Evolutionary conservation across 2,888 invertebrate genomes (phyloP).

Genomic region (Trissolcus brochymenae): DNA sequence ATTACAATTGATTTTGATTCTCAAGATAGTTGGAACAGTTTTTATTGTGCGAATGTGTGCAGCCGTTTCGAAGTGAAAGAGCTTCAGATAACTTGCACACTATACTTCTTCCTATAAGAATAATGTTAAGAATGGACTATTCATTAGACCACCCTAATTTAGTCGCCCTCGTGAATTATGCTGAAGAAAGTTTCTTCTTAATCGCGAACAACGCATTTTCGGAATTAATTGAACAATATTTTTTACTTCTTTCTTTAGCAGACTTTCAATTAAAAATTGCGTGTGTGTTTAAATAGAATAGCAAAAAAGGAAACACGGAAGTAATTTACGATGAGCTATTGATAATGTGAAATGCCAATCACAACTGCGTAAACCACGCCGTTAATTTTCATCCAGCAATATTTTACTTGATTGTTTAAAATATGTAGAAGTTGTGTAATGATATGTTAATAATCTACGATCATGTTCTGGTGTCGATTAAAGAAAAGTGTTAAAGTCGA

Average conservation of each 20-base stretch:
- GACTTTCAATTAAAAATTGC: background rate
- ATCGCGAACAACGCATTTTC: background rate
- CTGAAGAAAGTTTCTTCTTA: slow-evolving; percentile 12
- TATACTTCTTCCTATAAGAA: slow-evolving; percentile 50
- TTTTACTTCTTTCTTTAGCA: background rate
- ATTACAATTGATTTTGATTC: slow-evolving; percentile 17
- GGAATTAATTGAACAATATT: slow-evolving; percentile 8
- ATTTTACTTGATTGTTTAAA: slow-evolving; percentile 1
- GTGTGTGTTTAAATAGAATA: background rate
- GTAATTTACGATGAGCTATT: background rate
- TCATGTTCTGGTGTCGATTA: background rate
- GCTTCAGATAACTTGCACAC: slow-evolving; percentile 45
- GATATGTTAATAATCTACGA: background rate
- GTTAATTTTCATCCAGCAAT: slow-evolving; percentile 4
- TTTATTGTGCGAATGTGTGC: slow-evolving; percentile 58
- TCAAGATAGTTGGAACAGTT: slow-evolving; percentile 37
- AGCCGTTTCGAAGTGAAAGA: slow-evolving; percentile 55
- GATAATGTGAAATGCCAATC: slow-evolving; percentile 16
- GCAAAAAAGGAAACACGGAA: slow-evolving; percentile 10
- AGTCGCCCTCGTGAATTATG: slow-evolving; percentile 45
- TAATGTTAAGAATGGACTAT: slow-evolving; percentile 57
- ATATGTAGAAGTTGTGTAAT: background rate
- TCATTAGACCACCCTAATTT: slow-evolving; percentile 55
- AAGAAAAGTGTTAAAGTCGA: background rate
- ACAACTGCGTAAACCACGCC: background rate